Evolutionary conservation across 2,113 vertebrate genomes (phyloP).

Genomic region (Varanus salvator): DNA sequence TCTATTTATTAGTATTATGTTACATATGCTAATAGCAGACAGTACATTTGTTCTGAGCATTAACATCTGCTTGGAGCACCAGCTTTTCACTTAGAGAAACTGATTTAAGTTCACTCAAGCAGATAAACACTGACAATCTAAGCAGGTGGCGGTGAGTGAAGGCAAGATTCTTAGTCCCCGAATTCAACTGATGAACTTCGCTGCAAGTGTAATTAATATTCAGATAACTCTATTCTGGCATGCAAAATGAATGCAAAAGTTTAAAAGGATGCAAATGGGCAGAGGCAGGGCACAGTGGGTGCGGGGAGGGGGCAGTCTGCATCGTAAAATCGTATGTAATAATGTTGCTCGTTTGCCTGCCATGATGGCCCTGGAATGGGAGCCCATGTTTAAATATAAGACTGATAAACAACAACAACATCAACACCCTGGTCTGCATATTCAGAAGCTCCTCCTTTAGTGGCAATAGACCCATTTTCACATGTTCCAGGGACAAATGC

Average conservation of each 20-base stretch:
- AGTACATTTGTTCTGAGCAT: conserved; percentile 83
- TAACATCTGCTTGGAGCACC: conserved; percentile 85
- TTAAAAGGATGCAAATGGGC: conserved; percentile 75
- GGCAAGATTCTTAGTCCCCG: conserved; percentile 79
- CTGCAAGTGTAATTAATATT: conserved; percentile 83
- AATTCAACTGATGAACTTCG: conserved; percentile 79
- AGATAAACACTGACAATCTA: conserved; percentile 85
- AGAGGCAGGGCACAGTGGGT: not conserved
- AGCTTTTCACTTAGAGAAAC: conserved; percentile 85
- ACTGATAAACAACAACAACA: not conserved
- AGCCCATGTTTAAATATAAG: not conserved
- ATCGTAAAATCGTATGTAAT: conserved; percentile 42
- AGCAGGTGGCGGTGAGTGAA: conserved; percentile 82
- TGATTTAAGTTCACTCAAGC: conserved; percentile 88
- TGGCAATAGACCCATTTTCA: too few species aligned
- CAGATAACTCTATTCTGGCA: conserved; percentile 81
- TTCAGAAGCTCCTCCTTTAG: too few species aligned
- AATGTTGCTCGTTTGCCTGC: conserved; percentile 19
- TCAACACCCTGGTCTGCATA: too few species aligned
- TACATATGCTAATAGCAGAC: conserved; percentile 85
- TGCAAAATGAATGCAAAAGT: conserved; percentile 78
- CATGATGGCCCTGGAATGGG: not conserved
- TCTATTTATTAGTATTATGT: conserved; percentile 83
- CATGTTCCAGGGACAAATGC: too few species aligned
- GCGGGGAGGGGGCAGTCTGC: conserved; percentile 37